These are phyloP conservation scores for Neuroscelio doddi DNA, from an alignment of 2,888 invertebrate genomes.

Conservation along the genomic window DNA sequence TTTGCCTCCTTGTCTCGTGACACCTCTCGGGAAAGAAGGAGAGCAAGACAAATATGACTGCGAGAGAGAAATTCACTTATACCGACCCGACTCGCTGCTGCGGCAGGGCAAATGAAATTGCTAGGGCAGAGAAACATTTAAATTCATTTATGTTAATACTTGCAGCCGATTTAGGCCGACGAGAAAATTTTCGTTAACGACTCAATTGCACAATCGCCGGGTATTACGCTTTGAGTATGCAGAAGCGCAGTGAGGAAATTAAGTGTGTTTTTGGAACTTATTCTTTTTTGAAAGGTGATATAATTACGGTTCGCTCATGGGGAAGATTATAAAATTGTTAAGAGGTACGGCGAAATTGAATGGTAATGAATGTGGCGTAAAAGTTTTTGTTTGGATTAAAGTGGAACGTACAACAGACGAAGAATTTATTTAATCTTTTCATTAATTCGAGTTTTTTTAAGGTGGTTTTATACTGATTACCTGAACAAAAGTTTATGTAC, in stretches of 20 bases:
- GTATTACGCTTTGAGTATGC: too few species aligned
- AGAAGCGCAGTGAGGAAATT: too few species aligned
- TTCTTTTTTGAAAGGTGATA: too few species aligned
- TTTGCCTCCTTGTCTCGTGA: background rate
- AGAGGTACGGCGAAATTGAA: too few species aligned
- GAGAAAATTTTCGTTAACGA: background rate
- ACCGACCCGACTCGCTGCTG: background rate
- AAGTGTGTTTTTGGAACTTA: too few species aligned
- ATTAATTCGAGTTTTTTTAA: too few species aligned
- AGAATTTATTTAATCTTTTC: too few species aligned
- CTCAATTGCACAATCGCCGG: background rate
- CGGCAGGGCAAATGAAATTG: conserved; percentile 21
- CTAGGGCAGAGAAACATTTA: conserved; percentile 12
- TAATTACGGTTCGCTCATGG: too few species aligned
- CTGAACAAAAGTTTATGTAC: too few species aligned
- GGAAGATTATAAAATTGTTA: too few species aligned
- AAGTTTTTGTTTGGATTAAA: background rate
- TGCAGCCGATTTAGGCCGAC: background rate
- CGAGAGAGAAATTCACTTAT: conserved; percentile 10
- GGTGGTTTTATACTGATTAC: too few species aligned
- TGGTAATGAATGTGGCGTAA: too few species aligned
- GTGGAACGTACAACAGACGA: background rate
- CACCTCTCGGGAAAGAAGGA: background rate
- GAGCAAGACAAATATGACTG: conserved; percentile 10
- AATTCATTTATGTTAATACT: conserved; percentile 43